These are phyloP conservation scores for Astreopora myriophthalma DNA, from an alignment of 64 coral and sea anemone genomes.

Conservation along the genomic window DNA sequence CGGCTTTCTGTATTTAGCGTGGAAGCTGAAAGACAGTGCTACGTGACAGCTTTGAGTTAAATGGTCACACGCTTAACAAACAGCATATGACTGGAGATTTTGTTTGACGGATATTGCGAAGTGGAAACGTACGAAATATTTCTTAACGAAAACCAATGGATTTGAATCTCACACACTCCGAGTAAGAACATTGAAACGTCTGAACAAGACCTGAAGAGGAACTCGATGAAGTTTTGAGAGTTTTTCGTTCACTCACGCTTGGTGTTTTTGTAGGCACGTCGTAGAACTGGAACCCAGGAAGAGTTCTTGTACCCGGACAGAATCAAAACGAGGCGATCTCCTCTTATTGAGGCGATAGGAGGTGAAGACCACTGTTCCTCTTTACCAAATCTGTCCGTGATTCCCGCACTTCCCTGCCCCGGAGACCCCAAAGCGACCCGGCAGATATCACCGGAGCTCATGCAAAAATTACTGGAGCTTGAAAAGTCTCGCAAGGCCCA, in stretches of 20 bases:
- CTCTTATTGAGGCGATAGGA: constrained; percentile 31
- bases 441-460: constrained; percentile 94
- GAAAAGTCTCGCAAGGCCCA: constrained; percentile 88
- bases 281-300: constrained; percentile 87
- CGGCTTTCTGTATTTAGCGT: too few species aligned
- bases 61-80: too few species aligned
- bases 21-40: too few species aligned
- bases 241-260: neutral
- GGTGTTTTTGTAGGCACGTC: constrained; percentile 72
- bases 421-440: neutral
- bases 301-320: constrained; percentile 91
- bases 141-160: too few species aligned
- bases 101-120: too few species aligned
- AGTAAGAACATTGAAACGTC: too few species aligned
- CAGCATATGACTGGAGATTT: too few species aligned
- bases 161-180: too few species aligned
- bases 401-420: constrained; percentile 6
- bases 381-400: constrained; percentile 10
- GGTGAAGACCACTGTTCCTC: constrained; percentile 39
- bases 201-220: too few species aligned
- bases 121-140: too few species aligned
- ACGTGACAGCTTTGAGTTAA: too few species aligned
- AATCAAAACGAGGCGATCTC: constrained; percentile 53
- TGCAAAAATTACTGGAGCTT: constrained; percentile 94
- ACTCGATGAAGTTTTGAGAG: neutral